Conservation (phyloP, 2,797 vertebrate species). For the Apodemus agrarius region DNA sequence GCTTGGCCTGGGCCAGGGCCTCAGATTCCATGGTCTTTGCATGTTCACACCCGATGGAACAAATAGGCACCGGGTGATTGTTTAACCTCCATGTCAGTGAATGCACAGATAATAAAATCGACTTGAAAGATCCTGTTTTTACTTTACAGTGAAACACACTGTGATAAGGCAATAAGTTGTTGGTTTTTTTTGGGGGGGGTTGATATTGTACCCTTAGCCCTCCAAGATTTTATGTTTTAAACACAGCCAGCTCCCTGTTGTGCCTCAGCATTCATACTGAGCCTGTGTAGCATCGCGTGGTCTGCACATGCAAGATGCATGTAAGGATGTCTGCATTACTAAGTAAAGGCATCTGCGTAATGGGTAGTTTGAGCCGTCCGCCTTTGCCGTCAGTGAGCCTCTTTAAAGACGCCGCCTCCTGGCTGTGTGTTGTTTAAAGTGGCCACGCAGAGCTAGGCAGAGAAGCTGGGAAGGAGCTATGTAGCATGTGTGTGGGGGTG, state of each 20-base stretch:
- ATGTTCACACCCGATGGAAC: background rate
- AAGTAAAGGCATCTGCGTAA: constrained; percentile 28
- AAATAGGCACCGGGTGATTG: background rate
- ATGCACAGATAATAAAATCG: background rate
- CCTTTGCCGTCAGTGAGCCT: background rate
- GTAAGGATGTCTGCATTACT: constrained; percentile 14
- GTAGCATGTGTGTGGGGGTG: background rate
- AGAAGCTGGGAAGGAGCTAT: background rate
- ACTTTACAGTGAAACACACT: background rate
- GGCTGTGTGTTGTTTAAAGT: background rate
- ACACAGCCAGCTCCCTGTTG: background rate
- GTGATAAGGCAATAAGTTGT: background rate
- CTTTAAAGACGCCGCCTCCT: background rate
- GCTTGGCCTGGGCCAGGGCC: background rate
- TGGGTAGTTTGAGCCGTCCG: background rate
- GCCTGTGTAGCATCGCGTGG: background rate
- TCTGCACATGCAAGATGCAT: constrained; percentile 3
- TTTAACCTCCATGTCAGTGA: background rate
- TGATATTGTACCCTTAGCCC: background rate
- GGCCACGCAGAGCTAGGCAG: background rate
- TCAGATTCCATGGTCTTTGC: background rate
- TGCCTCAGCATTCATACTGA: background rate
- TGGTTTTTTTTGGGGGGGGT: no score
- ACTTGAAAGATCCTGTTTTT: background rate
- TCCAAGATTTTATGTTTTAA: constrained; percentile 28